A percentile compares a stretch with the other conserved stretches of the same genome.
Conservation (phyloP, 2,888 invertebrate species). For the Leptinotarsa peninsularis region DNA sequence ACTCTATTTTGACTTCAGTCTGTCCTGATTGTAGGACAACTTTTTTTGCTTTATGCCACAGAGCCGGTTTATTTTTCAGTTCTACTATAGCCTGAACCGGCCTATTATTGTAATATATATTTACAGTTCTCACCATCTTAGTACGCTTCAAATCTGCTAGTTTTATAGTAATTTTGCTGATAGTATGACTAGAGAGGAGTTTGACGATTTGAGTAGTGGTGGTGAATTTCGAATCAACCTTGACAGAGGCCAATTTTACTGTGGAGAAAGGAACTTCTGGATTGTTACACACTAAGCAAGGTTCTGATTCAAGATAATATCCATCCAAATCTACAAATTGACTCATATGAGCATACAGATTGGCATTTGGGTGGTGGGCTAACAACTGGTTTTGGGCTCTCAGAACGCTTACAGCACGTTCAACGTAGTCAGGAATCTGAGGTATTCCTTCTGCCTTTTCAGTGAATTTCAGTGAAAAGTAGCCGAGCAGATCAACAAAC, state of each 20-base stretch:
- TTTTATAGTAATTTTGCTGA: constrained; percentile 91
- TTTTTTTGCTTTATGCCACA: constrained; percentile 98
- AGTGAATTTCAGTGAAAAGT: constrained; percentile 89
- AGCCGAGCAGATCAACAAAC: constrained; percentile 96
- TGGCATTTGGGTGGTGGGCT: constrained; percentile 93
- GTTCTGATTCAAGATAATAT: constrained; percentile 95
- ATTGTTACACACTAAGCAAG: constrained; percentile 97
- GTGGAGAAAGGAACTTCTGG: constrained; percentile 93
- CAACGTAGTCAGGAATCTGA: constrained; percentile 77
- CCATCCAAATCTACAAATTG: constrained; percentile 97
- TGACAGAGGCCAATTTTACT: constrained; percentile 92
- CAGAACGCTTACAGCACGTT: constrained; percentile 87
- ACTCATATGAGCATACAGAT: constrained; percentile 89
- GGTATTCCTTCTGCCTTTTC: constrained; percentile 73
- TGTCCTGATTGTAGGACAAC: constrained; percentile 91
- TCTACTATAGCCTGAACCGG: constrained; percentile 97
- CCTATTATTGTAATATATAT: constrained; percentile 96
- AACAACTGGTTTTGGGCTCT: constrained; percentile 90
- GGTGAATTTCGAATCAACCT: constrained; percentile 97
- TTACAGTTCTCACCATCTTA: constrained; percentile 96
- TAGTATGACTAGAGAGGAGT: constrained; percentile 93
- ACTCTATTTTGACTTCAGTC: constrained; percentile 96
- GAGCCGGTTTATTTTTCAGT: constrained; percentile 92
- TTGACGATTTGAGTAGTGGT: constrained; percentile 98
- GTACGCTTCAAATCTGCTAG: constrained; percentile 96